phyloP scores from a whole-genome alignment of 1,140 invertebrate species.

The Arion vulgaris region DNA sequence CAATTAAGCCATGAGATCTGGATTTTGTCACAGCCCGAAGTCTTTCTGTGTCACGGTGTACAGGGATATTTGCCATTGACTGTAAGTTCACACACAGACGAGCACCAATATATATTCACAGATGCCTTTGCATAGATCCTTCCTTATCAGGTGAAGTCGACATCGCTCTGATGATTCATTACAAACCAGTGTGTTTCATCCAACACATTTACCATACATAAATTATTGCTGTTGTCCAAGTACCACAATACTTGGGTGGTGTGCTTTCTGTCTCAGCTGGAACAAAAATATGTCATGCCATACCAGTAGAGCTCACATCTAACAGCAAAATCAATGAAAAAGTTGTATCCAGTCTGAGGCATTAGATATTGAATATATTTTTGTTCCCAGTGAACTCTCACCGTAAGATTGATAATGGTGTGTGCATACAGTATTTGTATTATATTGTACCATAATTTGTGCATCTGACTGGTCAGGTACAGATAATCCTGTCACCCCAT shows the following conservation, averaged over 20 bases:
- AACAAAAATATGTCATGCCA: too few species aligned
- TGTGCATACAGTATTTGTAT: constrained; percentile 25
- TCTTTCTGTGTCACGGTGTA: constrained; percentile 49
- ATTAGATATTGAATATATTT: too few species aligned
- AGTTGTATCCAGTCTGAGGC: too few species aligned
- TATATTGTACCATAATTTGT: constrained; percentile 21
- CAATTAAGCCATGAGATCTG: constrained; percentile 53
- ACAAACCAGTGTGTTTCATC: background rate
- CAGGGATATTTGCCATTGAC: constrained; percentile 50
- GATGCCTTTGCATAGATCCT: background rate
- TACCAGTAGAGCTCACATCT: too few species aligned
- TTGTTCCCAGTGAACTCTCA: too few species aligned
- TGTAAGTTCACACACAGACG: constrained; percentile 24
- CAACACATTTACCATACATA: background rate
- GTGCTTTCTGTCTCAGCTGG: background rate
- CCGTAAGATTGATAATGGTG: background rate
- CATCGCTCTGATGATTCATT: background rate
- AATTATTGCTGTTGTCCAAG: background rate
- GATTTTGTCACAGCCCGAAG: constrained; percentile 55
- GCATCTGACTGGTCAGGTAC: constrained; percentile 39
- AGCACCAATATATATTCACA: constrained; percentile 13
- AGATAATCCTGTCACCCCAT: constrained; percentile 40
- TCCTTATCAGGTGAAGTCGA: background rate
- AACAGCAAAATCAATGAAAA: too few species aligned
- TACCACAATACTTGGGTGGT: background rate